These are phyloP conservation scores for Hirtodrosophila duncani DNA, from an alignment of 2,888 invertebrate genomes.

Conservation along the genomic window DNA sequence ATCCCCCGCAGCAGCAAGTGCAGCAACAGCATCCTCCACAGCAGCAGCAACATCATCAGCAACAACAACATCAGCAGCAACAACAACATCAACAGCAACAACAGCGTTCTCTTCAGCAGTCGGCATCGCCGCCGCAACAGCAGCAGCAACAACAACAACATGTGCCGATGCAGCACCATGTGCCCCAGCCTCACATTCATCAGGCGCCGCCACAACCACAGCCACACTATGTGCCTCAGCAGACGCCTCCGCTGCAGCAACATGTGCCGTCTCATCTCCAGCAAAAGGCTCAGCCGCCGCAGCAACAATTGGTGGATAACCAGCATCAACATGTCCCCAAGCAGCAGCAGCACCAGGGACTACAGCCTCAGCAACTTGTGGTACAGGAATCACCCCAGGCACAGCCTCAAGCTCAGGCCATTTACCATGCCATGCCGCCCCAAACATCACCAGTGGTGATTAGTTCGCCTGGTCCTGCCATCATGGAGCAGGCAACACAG, in stretches of 20 bases:
- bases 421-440: constrained; percentile 59
- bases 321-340: constrained; percentile 62
- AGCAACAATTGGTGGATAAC: constrained; percentile 33
- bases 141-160: constrained; percentile 72
- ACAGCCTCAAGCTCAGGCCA: constrained; percentile 43
- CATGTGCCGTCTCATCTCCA: constrained; percentile 48
- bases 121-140: constrained; percentile 47
- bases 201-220: constrained; percentile 64
- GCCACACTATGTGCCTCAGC: constrained; percentile 73
- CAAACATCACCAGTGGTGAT: constrained; percentile 65
- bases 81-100: constrained; percentile 19
- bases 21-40: constrained; percentile 16
- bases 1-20: constrained; percentile 45
- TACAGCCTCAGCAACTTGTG: constrained; percentile 58
- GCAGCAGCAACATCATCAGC: constrained; percentile 36
- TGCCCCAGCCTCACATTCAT: constrained; percentile 59
- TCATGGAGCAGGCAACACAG: constrained; percentile 51
- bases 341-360: constrained; percentile 56
- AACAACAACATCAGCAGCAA: constrained; percentile 37
- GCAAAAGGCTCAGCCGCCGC: constrained; percentile 48
- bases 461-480: constrained; percentile 49
- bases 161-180: constrained; percentile 50
- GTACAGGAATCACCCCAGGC: constrained; percentile 47
- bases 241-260: constrained; percentile 61
- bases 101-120: constrained; percentile 40